phyloP scores from a whole-genome alignment of 2,797 vertebrate species.

The Urosaurus nigricauda region DNA sequence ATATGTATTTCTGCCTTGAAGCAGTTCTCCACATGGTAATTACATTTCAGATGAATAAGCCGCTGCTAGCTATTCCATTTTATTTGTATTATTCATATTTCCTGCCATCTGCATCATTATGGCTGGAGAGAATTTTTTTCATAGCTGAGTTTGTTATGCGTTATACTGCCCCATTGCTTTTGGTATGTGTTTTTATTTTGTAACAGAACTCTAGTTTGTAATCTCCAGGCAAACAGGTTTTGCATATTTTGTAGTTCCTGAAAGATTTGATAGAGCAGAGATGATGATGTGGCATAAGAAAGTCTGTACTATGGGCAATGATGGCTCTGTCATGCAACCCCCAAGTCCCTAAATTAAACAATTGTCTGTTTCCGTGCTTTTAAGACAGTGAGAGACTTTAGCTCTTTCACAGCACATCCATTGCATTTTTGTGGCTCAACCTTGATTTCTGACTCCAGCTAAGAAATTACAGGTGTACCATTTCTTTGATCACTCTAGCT shows the following conservation, averaged over 20 bases:
- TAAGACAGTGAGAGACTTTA: no score
- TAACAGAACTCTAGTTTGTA: neutral
- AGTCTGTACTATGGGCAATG: neutral
- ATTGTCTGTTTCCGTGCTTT: no score
- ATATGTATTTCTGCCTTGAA: no score
- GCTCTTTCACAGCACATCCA: neutral
- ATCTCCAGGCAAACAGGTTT: neutral
- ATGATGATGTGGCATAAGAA: neutral
- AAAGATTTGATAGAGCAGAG: neutral
- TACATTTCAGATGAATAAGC: no score
- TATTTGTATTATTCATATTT: neutral
- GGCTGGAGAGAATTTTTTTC: neutral
- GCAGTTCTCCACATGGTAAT: no score
- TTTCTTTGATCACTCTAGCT: neutral
- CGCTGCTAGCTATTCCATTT: neutral
- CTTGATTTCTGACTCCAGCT: neutral
- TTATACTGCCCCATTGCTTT: neutral
- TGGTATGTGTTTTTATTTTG: neutral
- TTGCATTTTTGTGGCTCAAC: neutral
- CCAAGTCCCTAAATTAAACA: no score
- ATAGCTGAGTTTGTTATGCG: neutral
- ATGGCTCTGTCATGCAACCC: neutral
- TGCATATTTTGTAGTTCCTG: neutral
- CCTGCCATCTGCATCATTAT: neutral
- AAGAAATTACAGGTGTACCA: neutral